Evolutionary conservation across 2,797 vertebrate genomes (phyloP).

Genomic region (Pipistrellus nathusii): DNA sequence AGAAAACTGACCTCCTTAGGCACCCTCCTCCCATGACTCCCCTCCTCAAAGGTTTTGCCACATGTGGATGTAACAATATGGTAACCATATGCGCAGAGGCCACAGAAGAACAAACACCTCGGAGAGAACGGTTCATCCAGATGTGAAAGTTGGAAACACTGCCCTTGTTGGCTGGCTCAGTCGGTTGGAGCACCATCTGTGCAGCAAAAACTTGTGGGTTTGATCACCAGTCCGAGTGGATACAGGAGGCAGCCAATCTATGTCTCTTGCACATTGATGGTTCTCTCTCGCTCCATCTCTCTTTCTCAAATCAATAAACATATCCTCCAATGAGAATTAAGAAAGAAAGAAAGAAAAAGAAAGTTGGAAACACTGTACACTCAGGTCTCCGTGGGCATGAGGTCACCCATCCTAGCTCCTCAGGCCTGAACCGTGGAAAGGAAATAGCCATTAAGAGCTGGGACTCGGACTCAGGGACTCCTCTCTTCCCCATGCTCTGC

Average conservation of each 20-base stretch:
- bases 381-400: neutral
- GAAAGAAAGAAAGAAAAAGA: neutral
- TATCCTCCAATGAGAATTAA: neutral
- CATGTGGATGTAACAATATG: neutral
- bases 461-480: neutral
- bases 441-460: neutral
- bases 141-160: slow-evolving; percentile 19
- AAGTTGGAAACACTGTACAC: neutral
- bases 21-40: neutral
- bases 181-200: neutral
- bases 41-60: neutral
- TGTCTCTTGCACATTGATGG: neutral
- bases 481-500: neutral
- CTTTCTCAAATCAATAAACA: neutral
- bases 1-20: neutral
- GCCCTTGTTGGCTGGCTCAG: neutral
- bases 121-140: slow-evolving; percentile 17
- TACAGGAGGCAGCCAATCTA: neutral
- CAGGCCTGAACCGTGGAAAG: neutral
- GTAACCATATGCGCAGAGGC: slow-evolving; percentile 28
- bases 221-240: neutral
- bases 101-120: slow-evolving; percentile 53
- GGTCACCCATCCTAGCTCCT: neutral
- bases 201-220: neutral
- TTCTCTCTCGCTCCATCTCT: neutral